Conservation (phyloP, 1,140 invertebrate genomes). For the Pygmarrhopalites habei region DNA sequence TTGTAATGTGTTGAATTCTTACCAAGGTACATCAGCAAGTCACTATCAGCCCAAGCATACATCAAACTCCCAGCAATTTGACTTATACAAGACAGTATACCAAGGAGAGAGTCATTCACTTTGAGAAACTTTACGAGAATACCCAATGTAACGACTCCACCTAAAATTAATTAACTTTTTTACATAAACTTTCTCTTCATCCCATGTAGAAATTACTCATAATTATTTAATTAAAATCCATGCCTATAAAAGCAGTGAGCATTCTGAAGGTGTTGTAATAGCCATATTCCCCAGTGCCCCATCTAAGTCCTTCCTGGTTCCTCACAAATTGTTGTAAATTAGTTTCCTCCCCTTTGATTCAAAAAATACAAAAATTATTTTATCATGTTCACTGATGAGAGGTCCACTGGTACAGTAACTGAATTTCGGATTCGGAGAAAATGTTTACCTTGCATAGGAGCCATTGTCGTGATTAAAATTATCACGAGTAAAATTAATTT, state of each 20-base stretch:
- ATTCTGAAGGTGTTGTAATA: constrained; percentile 29
- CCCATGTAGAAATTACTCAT: too few species aligned
- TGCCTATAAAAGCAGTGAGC: constrained; percentile 27
- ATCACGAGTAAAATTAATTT: constrained; percentile 28
- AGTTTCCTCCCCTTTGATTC: constrained; percentile 22
- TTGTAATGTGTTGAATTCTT: constrained; percentile 30
- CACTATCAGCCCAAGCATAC: constrained; percentile 67
- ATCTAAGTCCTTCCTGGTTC: constrained; percentile 19
- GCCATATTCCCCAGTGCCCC: constrained; percentile 24
- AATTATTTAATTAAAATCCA: too few species aligned
- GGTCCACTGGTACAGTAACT: too few species aligned
- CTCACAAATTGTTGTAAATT: constrained; percentile 18
- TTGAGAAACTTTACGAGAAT: constrained; percentile 18
- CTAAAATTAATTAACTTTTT: constrained; percentile 5
- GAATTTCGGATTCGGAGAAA: too few species aligned
- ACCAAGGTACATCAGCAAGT: constrained; percentile 72
- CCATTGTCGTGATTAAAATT: constrained; percentile 34
- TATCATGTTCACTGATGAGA: too few species aligned
- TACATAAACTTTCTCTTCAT: too few species aligned
- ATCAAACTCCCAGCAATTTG: constrained; percentile 73
- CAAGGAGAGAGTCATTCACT: constrained; percentile 60
- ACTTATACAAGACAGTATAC: constrained; percentile 69
- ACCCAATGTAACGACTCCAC: constrained; percentile 27
- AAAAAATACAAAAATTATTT: neutral
- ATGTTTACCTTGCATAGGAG: constrained; percentile 39